Base-by-base conservation (phyloP, 2,113 vertebrate genomes). In the Myotis davidii region DNA sequence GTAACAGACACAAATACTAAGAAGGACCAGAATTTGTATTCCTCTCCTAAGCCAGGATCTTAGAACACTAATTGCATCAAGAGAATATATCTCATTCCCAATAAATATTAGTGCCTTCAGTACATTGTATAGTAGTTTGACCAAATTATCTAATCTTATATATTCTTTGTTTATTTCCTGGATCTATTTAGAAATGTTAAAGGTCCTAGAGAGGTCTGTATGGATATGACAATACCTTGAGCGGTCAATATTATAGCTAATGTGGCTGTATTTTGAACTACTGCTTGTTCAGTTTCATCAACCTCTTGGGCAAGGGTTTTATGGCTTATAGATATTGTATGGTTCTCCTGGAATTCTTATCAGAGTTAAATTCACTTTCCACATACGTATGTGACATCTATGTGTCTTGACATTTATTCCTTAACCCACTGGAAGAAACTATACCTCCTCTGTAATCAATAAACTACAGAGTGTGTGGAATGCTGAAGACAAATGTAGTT, bases 391-490 rank as follows among this genome's bases (percentile, higher is more conserved):
- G 73, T 87, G 29, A 45, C 27, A 93, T 64, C 42, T 77, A 5
- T 20, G 3, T 61, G 21, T 70, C 54, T 52, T 96, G 34, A 81
- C 42, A 69, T 93, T 85, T 96, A 74, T 88, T 96, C 84, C 64
- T 78, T 85, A 93, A 29, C 70, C 9, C 48, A 42, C 6, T 74
- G n/a, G 23, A 17, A 93, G 18, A 79, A 34, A 52, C 50, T 14
- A 25, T 64, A 29, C 10, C 25, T 90, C 29, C 34, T 77, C 18
- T 87, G 4, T 69, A 92, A 78, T 94, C 48, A 84, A 6, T 88
- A 86, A 82, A 67, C 86, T 45, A 29, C 32, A 79, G 50, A 10
- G 18, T 42, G 65, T 90, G 39, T 34, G 59, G 92, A 84, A 90
- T 61, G 34, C 18, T 79, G 77, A 85, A 21, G 32, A 48, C 81